These are phyloP conservation scores for Poeciliopsis infans DNA, from an alignment of 2,797 vertebrate species.

Conservation along the genomic window DNA sequence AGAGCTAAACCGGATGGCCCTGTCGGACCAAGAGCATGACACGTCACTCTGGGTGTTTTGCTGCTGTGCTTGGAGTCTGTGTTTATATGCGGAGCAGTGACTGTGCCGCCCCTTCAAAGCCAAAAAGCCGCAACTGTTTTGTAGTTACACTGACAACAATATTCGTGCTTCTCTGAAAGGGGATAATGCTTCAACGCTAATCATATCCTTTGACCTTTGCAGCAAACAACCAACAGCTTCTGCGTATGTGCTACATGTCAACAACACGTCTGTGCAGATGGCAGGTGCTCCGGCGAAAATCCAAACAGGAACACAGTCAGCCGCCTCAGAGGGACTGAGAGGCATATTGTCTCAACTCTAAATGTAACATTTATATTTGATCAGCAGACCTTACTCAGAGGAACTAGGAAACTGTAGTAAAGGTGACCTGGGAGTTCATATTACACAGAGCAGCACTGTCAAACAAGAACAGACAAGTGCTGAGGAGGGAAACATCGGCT, in stretches of 20 bases:
- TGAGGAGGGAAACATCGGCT: conserved; percentile 32
- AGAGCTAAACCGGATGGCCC: conserved; percentile 27
- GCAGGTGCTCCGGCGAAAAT: conserved; percentile 44
- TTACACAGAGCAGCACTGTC: conserved; percentile 64
- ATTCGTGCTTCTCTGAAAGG: conserved; percentile 44
- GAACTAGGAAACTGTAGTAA: conserved; percentile 30
- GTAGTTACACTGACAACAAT: conserved; percentile 44
- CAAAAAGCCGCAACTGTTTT: conserved; percentile 50
- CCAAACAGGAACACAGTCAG: conserved; percentile 33
- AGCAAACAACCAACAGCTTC: conserved; percentile 11
- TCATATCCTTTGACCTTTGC: conserved; percentile 41
- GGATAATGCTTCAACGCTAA: conserved; percentile 17
- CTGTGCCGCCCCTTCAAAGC: conserved; percentile 48
- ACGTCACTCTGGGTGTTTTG: conserved; percentile 32
- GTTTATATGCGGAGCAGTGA: conserved; percentile 55
- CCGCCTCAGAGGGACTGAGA: conserved; percentile 49
- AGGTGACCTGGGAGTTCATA: conserved; percentile 63
- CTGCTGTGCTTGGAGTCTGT: conserved; percentile 35
- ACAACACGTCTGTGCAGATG: conserved; percentile 34
- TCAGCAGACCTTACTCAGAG: conserved; percentile 61
- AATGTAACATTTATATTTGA: conserved; percentile 65
- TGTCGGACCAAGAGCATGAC: conserved; percentile 30
- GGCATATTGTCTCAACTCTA: conserved; percentile 52
- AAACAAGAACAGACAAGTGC: conserved; percentile 46
- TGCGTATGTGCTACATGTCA: conserved; percentile 16